These are phyloP conservation scores for Phycodurus eques DNA, from an alignment of 2,113 vertebrate species.

Conservation along the genomic window DNA sequence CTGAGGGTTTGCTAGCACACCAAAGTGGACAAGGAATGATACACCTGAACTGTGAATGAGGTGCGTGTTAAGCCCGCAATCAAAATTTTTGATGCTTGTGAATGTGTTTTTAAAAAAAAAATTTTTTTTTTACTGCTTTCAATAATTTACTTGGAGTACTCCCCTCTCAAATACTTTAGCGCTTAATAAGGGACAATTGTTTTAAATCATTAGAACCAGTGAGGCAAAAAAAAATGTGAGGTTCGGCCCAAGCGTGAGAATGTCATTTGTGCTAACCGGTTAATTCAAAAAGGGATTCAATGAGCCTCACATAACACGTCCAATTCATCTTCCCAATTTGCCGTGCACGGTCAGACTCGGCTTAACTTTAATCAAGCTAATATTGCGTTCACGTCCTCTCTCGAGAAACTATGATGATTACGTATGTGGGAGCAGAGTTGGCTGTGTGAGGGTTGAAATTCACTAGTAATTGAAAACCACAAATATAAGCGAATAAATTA, in stretches of 20 bases:
- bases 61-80: background rate
- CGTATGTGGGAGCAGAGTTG: background rate
- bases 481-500: background rate
- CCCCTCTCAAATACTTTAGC: background rate
- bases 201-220: background rate
- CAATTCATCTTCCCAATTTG: constrained; percentile 11
- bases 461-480: background rate
- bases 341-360: background rate
- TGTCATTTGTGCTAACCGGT: background rate
- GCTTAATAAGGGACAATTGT: background rate
- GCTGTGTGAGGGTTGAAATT: background rate
- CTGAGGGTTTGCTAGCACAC: constrained; percentile 27
- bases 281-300: constrained; percentile 11
- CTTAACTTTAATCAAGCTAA: constrained; percentile 13
- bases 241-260: background rate
- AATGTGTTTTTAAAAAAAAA: background rate
- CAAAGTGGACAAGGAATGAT: constrained; percentile 30
- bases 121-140: background rate
- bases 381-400: constrained; percentile 5
- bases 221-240: background rate
- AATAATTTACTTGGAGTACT: constrained; percentile 1
- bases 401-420: constrained; percentile 2
- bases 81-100: constrained; percentile 1
- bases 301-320: background rate
- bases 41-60: constrained; percentile 33